Conservation (phyloP, 2,113 vertebrate species). For the Daubentonia madagascariensis region DNA sequence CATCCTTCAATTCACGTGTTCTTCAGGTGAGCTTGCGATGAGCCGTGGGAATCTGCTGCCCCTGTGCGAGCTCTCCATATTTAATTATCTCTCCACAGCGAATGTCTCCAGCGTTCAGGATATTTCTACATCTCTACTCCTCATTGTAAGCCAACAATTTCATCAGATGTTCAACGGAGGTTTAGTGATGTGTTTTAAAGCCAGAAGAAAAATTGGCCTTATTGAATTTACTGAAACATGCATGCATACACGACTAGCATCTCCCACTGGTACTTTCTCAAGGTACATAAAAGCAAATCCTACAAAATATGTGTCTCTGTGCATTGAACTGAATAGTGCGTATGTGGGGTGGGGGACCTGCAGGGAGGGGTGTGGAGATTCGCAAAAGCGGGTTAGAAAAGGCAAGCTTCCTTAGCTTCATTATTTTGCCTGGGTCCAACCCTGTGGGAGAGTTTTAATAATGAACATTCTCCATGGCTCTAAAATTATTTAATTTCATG, state of each 20-base stretch:
- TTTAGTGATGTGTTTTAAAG: neutral
- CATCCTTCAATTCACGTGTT: neutral
- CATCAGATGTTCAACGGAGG: neutral
- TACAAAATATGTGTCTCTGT: neutral
- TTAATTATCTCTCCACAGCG: neutral
- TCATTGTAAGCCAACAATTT: neutral
- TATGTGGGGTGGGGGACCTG: neutral
- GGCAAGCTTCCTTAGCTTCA: neutral
- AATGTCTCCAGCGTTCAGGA: neutral
- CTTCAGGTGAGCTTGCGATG: neutral
- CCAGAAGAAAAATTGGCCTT: neutral
- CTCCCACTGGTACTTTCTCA: neutral
- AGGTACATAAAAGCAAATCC: neutral
- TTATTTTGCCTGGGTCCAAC: neutral
- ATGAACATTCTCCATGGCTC: neutral
- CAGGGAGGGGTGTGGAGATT: neutral
- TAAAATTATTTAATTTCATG: constrained; percentile 49
- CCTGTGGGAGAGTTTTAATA: neutral
- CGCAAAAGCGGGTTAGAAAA: neutral
- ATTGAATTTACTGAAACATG: neutral
- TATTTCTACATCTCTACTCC: neutral
- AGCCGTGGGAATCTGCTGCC: too few species aligned
- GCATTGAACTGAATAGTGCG: neutral
- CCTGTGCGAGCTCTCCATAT: neutral
- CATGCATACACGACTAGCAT: neutral